Evolutionary conservation across 1,140 invertebrate genomes (phyloP), one percentile per base, ranked within the genome.

Genomic region (Sinella curviseta): DNA sequence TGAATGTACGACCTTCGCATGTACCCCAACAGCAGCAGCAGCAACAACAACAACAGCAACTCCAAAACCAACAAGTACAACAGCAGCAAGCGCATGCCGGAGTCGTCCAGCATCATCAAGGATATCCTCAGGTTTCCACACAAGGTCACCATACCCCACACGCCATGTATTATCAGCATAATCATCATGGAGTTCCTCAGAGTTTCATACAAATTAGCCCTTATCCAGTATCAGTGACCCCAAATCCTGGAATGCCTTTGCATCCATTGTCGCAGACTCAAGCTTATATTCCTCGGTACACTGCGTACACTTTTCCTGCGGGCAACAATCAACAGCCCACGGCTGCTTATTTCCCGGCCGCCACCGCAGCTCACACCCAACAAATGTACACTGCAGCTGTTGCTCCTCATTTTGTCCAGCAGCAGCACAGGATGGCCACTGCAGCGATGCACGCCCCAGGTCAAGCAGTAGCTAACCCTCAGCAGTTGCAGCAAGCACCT

Each of bases 11-110:
- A 31, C 74, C 28, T 35, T 1, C 24, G 26, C 73, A 79, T 26
- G 36, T 17, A 33, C n/a, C 30, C 35, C 73, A 76, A 77, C 76
- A 77, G 31, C 76, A 77, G 55, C 76, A 55, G 24, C 55, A 55
- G 26, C 39, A 39, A 35, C 74, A 76, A 35, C 74, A 76, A 30
- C 73, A 74, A 74, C 73, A 74, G 31, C 17, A 20, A 34, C 73
- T 16, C 8, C 28, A 36, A 76, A 31, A 76, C 35, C 76, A 60
- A 28, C 76, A 77, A 60, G 31, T 39, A 74, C 65, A 54, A 36
- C 35, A 54, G 39, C 65, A 70, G 31, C 65, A 70, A 33, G 57
- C 57, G 8, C 65, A 70, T 33, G 31, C 36, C 20, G 74, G 39
- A 75, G 74, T 14, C 4, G 34, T 54, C 31, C 74, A 75, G 74